phyloP scores from a whole-genome alignment of 2,888 invertebrate genomes.

The Cephus pulcher region DNA sequence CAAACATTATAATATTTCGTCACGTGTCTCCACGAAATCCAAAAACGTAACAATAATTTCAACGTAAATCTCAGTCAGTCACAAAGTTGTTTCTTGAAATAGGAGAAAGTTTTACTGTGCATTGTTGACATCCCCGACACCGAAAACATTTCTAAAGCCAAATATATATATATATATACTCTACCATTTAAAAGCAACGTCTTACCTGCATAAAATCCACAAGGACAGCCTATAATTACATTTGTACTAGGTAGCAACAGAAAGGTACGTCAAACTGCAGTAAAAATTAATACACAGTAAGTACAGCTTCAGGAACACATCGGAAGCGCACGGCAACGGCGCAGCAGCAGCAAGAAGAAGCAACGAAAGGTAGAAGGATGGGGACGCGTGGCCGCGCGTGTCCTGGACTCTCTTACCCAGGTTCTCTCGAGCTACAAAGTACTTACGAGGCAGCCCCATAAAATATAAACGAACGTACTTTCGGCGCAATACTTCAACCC shows the following conservation, averaged over 20 bases:
- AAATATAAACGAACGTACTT: slow-evolving; percentile 35
- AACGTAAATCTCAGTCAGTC: neutral
- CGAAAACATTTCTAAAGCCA: slow-evolving; percentile 3
- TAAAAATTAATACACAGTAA: slow-evolving; percentile 33
- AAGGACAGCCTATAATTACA: slow-evolving; percentile 37
- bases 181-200: neutral
- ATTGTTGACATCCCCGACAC: slow-evolving; percentile 26
- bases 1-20: neutral
- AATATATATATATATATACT: neutral
- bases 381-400: slow-evolving; percentile 43
- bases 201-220: slow-evolving; percentile 17
- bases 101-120: slow-evolving; percentile 45
- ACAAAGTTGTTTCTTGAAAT: neutral
- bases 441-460: slow-evolving; percentile 24
- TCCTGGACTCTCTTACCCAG: slow-evolving; percentile 16
- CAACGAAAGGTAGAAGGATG: slow-evolving; percentile 7
- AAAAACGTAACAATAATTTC: neutral
- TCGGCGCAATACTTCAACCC: slow-evolving; percentile 26
- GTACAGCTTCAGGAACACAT: neutral
- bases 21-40: neutral
- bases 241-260: slow-evolving; percentile 25
- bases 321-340: neutral
- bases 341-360: slow-evolving; percentile 12
- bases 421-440: neutral
- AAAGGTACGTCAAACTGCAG: slow-evolving; percentile 10